phyloP scores from a whole-genome alignment of 2,113 vertebrate species.

The Cyanoderma ruficeps region DNA sequence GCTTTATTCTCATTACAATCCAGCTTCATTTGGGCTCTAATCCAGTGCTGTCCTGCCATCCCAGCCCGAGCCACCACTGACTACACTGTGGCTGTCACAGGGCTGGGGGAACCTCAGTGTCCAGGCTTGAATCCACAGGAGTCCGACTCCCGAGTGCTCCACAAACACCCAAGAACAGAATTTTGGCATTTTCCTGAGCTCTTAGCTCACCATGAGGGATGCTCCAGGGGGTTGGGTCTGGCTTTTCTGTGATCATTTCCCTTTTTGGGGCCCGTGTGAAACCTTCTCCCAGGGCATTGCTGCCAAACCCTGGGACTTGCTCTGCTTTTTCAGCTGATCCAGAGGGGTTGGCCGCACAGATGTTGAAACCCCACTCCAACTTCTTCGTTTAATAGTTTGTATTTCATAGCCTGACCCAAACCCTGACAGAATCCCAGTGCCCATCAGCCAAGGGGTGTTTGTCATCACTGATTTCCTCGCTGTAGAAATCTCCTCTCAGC shows the following conservation, averaged over 20 bases:
- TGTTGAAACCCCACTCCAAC: too few relatives aligned
- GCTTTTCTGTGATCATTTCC: not conserved
- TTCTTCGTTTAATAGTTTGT: rapidly evolving
- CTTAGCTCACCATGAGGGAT: not conserved
- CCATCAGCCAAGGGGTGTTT: rapidly evolving
- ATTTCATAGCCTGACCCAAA: not conserved
- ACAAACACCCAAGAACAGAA: rapidly evolving
- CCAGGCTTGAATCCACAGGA: rapidly evolving
- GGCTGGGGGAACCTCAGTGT: rapidly evolving
- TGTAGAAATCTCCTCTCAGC: not conserved
- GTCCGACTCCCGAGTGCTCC: rapidly evolving
- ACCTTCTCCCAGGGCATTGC: rapidly evolving
- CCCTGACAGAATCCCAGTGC: rapidly evolving
- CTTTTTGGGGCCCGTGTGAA: not conserved
- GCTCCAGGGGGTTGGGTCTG: not conserved
- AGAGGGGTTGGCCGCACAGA: too few relatives aligned
- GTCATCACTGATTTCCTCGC: rapidly evolving
- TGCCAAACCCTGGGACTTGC: not conserved
- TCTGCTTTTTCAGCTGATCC: not conserved
- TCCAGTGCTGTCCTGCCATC: not conserved
- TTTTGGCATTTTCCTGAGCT: not conserved
- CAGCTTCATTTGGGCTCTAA: not conserved
- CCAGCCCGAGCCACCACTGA: not conserved
- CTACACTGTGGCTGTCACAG: rapidly evolving
- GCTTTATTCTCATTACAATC: not conserved